Conservation (phyloP, 1,140 invertebrate species). For the Drosophila leontia region DNA sequence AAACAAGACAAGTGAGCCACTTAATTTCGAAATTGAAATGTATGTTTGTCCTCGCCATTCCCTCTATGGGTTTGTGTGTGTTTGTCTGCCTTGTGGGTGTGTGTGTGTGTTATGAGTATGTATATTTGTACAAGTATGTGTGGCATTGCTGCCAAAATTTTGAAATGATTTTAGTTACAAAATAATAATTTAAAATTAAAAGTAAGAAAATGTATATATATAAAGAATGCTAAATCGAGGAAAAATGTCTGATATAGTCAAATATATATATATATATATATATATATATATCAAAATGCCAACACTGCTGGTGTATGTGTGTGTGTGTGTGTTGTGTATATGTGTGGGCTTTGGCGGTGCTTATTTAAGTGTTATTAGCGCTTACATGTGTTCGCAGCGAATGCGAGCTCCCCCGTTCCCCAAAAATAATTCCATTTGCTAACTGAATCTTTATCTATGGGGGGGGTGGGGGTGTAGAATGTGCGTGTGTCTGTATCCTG, state of each 20-base stretch:
- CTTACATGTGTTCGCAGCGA: conserved; percentile 70
- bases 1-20: conserved; percentile 74
- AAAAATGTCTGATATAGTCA: too few species aligned
- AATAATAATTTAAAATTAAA: not conserved
- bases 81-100: conserved; percentile 4
- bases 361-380: conserved; percentile 81
- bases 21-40: conserved; percentile 82
- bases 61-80: conserved; percentile 13
- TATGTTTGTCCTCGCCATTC: conserved; percentile 50
- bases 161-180: not conserved
- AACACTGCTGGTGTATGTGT: conserved; percentile 15
- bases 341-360: conserved; percentile 42
- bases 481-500: conserved; percentile 3
- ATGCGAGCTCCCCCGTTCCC: conserved; percentile 7
- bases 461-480: not conserved
- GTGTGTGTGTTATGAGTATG: not conserved
- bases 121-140: conserved; percentile 14
- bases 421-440: conserved; percentile 77
- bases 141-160: not conserved
- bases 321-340: conserved; percentile 24
- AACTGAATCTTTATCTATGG: conserved; percentile 48
- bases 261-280: too few species aligned
- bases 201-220: too few species aligned
- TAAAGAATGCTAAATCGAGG: too few species aligned
- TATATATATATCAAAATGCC: too few species aligned